Conservation (phyloP, 23 tunicate genomes). For the Aplidium turbinatum region DNA sequence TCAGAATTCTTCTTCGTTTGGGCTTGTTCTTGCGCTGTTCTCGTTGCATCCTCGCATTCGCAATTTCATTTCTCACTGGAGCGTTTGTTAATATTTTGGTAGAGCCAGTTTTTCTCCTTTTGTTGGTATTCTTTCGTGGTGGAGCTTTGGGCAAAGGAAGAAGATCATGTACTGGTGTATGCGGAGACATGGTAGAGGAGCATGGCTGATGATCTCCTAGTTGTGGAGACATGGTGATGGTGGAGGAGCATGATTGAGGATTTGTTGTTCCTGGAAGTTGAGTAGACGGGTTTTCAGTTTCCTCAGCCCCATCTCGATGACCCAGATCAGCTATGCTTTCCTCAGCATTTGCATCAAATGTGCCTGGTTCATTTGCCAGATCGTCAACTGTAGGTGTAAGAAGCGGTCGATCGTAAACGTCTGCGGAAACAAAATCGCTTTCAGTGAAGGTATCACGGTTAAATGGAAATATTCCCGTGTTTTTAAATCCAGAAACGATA, state of each 20-base stretch:
- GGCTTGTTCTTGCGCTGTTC: neutral
- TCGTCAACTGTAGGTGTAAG: too few relatives aligned
- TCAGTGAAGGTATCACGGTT: slow-evolving; percentile 21
- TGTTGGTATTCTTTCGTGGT: slow-evolving; percentile 10
- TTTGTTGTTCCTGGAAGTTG: neutral
- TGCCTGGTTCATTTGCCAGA: slow-evolving; percentile 5
- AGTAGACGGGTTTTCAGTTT: neutral
- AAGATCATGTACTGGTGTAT: slow-evolving; percentile 11
- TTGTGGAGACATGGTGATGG: slow-evolving; percentile 11
- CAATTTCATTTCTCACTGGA: slow-evolving; percentile 11
- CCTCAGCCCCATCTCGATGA: neutral
- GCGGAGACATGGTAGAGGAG: neutral
- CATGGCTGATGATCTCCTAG: neutral
- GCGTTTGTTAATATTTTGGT: slow-evolving; percentile 19
- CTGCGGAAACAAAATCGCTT: slow-evolving; percentile 17
- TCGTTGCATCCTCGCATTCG: neutral
- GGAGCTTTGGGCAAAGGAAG: slow-evolving; percentile 18
- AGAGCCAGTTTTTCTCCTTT: slow-evolving; percentile 6
- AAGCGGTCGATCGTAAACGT: slow-evolving; percentile 5
- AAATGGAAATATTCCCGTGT: slow-evolving; percentile 8
- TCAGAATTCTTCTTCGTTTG: slow-evolving; percentile 10
- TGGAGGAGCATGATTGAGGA: slow-evolving; percentile 14
- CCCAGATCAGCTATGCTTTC: slow-evolving; percentile 1
- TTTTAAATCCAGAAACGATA: slow-evolving; percentile 21
- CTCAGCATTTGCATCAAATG: slow-evolving; percentile 7